Conservation (phyloP, 2,113 vertebrate genomes). For the Crotalus horridus region DNA sequence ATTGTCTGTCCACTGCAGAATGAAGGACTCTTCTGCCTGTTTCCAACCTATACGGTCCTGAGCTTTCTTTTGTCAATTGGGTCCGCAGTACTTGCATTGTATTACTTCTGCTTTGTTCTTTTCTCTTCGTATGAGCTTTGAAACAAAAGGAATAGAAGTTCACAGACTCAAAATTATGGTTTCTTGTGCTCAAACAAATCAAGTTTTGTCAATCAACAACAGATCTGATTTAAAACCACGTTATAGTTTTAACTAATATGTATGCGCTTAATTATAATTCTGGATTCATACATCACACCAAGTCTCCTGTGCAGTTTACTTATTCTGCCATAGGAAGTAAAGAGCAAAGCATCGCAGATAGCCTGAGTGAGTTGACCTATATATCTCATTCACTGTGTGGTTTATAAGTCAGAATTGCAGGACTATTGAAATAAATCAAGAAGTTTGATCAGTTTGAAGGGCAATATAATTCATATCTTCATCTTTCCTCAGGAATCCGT, state of each 20-base stretch:
- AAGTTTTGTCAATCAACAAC: not conserved
- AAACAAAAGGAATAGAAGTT: not conserved
- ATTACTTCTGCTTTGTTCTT: not conserved
- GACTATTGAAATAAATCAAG: not conserved
- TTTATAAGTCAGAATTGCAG: not conserved
- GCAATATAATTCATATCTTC: conserved; percentile 1
- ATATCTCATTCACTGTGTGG: not conserved
- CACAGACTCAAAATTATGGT: not conserved
- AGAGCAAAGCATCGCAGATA: not conserved
- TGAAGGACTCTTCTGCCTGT: not conserved
- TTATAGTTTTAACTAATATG: not conserved
- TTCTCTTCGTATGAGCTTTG: not conserved
- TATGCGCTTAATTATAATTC: not conserved
- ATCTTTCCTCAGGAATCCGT: conserved; percentile 74
- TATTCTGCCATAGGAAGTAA: not conserved
- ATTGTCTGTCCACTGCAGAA: not conserved
- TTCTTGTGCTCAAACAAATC: not conserved
- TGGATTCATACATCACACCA: not conserved
- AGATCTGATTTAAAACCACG: not conserved
- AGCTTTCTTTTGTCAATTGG: not conserved
- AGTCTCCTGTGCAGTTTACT: not conserved
- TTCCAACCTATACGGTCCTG: not conserved
- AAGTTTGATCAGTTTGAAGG: conserved; percentile 24
- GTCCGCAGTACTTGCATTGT: not conserved
- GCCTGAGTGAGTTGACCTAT: not conserved